These are phyloP conservation scores for Clostera curtula DNA, from an alignment of 2,888 invertebrate species.

Conservation along the genomic window DNA sequence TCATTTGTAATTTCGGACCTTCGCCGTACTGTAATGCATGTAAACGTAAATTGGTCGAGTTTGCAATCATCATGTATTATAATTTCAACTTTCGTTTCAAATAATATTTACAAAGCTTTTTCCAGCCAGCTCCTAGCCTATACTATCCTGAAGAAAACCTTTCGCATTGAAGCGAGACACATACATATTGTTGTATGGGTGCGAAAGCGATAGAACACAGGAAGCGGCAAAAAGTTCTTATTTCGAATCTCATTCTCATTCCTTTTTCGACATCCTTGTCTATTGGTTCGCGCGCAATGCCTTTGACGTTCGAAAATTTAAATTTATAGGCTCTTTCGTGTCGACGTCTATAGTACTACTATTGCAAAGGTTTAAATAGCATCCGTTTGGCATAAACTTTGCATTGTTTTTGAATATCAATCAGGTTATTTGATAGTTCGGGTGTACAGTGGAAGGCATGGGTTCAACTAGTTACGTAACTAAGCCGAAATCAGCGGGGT, in stretches of 20 bases:
- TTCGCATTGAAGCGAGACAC: constrained; percentile 40
- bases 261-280: constrained; percentile 34
- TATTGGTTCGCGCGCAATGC: constrained; percentile 34
- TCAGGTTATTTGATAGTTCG: constrained; percentile 18
- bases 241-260: constrained; percentile 48
- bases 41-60: no score
- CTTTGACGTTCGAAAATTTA: constrained; percentile 28
- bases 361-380: constrained; percentile 16
- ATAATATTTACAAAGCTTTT: constrained; percentile 1
- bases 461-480: constrained; percentile 65
- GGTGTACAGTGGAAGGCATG: constrained; percentile 55
- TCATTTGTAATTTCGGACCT: no score
- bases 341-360: constrained; percentile 12
- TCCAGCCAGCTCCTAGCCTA: constrained; percentile 31
- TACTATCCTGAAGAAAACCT: constrained; percentile 45
- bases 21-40: no score
- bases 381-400: constrained; percentile 22
- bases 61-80: no score
- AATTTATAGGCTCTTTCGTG: constrained; percentile 23
- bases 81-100: no score
- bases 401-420: constrained; percentile 24
- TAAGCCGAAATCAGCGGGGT: constrained; percentile 53
- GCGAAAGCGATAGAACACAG: constrained; percentile 48
- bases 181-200: constrained; percentile 26
- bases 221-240: constrained; percentile 41